Percentiles rank a stretch among this genome's conserved stretches.
phyloP scores from a whole-genome alignment of 37 sponge, comb jelly and placozoan species.

The Tethya wilhelma region DNA sequence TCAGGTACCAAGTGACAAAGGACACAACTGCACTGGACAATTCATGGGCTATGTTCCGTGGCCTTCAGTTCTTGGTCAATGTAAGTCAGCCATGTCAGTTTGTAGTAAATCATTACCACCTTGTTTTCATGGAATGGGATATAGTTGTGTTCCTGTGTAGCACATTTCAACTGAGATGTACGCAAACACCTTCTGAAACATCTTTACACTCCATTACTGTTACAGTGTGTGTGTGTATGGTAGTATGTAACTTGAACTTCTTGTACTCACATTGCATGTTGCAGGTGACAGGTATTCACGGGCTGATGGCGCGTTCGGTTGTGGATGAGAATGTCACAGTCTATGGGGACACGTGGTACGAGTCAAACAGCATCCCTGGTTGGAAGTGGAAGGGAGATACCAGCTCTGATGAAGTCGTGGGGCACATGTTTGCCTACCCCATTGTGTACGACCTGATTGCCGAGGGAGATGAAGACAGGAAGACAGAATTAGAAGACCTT shows the following conservation, averaged over 20 bases:
- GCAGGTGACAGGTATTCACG: slow-evolving; percentile 75
- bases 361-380: slow-evolving; percentile 44
- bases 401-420: slow-evolving; percentile 87
- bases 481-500: slow-evolving; percentile 10
- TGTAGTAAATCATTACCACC: no score
- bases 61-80: slow-evolving; percentile 70
- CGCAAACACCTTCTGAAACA: no score
- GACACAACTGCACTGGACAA: slow-evolving; percentile 41
- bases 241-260: background rate
- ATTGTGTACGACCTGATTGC: slow-evolving; percentile 82
- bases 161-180: no score
- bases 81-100: no score
- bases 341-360: slow-evolving; percentile 55
- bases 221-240: slow-evolving; percentile 2
- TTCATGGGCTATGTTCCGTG: slow-evolving; percentile 67
- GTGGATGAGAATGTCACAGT: slow-evolving; percentile 28
- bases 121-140: no score
- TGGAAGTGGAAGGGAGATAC: slow-evolving; percentile 90
- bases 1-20: slow-evolving; percentile 68
- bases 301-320: slow-evolving; percentile 80
- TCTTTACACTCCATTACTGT: no score
- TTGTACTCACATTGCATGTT: background rate
- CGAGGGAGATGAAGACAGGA: slow-evolving; percentile 32
- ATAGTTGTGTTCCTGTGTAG: no score
- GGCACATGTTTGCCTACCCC: slow-evolving; percentile 84